A percentile compares a stretch with the other conserved stretches of the same genome.
Evolutionary conservation across 2,888 invertebrate species (phyloP).

Genomic region (Leucania comma): DNA sequence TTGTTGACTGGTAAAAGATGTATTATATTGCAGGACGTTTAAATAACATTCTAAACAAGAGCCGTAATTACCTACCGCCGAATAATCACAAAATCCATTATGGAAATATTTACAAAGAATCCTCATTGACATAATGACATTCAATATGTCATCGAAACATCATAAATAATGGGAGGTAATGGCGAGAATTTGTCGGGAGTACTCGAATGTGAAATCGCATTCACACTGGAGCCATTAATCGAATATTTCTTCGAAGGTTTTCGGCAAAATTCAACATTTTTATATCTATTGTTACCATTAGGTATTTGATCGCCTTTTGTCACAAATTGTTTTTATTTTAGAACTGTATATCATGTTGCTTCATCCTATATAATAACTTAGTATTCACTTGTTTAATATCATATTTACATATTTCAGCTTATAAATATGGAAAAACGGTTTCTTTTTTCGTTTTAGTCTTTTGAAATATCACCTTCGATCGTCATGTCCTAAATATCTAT

Average conservation of each 20-base stretch:
- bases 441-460: neutral
- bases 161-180: conserved; percentile 79
- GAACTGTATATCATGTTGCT: neutral
- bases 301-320: conserved; percentile 32
- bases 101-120: conserved; percentile 72
- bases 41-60: no score
- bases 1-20: no score
- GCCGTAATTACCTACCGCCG: neutral
- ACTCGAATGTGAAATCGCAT: conserved; percentile 68
- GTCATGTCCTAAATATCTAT: neutral
- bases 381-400: neutral
- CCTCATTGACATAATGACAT: conserved; percentile 78
- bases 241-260: conserved; percentile 51
- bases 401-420: no score
- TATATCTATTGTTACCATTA: conserved; percentile 42
- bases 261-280: conserved; percentile 40
- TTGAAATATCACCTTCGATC: neutral
- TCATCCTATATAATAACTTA: neutral
- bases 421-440: neutral
- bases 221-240: conserved; percentile 62
- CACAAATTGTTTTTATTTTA: conserved; percentile 12
- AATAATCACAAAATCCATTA: conserved; percentile 38
- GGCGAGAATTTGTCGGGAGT: conserved; percentile 59
- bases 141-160: conserved; percentile 79
- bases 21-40: no score